Evolutionary conservation across 2,888 invertebrate species (phyloP).

Genomic region (Nomada flava): DNA sequence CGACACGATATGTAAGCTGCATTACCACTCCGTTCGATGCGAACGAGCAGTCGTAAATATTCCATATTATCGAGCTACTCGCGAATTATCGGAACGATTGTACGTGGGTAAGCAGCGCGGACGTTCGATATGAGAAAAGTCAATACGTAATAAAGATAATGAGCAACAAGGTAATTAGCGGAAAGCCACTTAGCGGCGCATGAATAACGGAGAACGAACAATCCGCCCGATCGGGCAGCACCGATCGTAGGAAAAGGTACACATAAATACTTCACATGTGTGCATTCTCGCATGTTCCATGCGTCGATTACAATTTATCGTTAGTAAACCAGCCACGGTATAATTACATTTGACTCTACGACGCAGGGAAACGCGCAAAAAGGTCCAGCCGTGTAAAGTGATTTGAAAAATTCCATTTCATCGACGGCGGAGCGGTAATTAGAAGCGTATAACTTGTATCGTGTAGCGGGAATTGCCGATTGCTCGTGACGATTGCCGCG

Average conservation of each 20-base stretch:
- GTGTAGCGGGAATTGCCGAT: constrained; percentile 19
- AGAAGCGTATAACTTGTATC: constrained; percentile 6
- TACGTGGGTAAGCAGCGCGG: constrained; percentile 32
- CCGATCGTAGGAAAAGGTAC: not conserved
- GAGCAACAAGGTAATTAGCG: constrained; percentile 56
- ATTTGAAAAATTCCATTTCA: constrained; percentile 32
- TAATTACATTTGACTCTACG: constrained; percentile 40
- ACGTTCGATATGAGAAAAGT: constrained; percentile 34
- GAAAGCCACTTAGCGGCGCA: constrained; percentile 52
- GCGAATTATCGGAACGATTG: constrained; percentile 21
- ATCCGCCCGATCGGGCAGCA: not conserved
- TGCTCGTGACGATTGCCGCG: constrained; percentile 11
- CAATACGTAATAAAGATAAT: constrained; percentile 57
- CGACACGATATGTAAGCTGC: not conserved
- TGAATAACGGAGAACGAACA: constrained; percentile 43
- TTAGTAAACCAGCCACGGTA: constrained; percentile 10
- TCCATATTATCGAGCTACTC: constrained; percentile 38
- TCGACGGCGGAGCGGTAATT: constrained; percentile 32
- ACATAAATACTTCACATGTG: not conserved
- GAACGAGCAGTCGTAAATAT: constrained; percentile 24
- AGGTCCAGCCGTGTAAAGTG: constrained; percentile 7
- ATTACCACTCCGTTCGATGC: constrained; percentile 2
- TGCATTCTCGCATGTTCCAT: constrained; percentile 22
- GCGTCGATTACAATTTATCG: constrained; percentile 47
- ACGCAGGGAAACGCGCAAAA: constrained; percentile 22